phyloP scores from a whole-genome alignment of 2,113 vertebrate species.

The Dolichotis patagonum region DNA sequence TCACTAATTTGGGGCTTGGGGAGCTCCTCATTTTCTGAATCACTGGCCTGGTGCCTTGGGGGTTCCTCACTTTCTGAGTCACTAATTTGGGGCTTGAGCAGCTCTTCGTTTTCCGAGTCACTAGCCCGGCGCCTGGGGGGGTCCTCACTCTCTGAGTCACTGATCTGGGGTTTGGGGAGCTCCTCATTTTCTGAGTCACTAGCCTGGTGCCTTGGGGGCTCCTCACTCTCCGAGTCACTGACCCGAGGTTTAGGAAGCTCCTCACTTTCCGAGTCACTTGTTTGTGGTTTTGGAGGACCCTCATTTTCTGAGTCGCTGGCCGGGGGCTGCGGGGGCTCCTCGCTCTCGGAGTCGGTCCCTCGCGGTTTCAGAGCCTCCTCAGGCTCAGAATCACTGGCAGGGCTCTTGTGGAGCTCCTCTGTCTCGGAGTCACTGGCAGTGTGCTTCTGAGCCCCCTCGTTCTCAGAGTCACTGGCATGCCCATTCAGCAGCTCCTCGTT shows the following conservation, averaged over 20 bases:
- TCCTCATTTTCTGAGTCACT: slow-evolving; percentile 79
- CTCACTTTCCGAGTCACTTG: slow-evolving; percentile 79
- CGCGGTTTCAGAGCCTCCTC: slow-evolving; percentile 67
- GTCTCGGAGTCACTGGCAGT: slow-evolving; percentile 81
- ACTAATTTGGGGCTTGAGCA: slow-evolving; percentile 73
- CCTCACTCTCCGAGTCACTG: slow-evolving; percentile 83
- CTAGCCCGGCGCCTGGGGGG: slow-evolving; percentile 62
- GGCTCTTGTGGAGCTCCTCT: slow-evolving; percentile 75
- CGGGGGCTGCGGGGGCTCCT: slow-evolving; percentile 58
- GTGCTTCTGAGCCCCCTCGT: slow-evolving; percentile 72
- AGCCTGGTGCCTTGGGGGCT: slow-evolving; percentile 56
- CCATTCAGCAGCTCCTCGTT: slow-evolving; percentile 82
- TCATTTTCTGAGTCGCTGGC: slow-evolving; percentile 83
- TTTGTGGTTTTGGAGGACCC: slow-evolving; percentile 52
- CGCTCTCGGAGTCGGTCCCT: slow-evolving; percentile 83
- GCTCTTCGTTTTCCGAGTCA: slow-evolving; percentile 79
- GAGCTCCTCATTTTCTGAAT: slow-evolving; percentile 83
- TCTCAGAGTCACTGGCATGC: slow-evolving; percentile 83
- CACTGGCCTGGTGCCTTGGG: slow-evolving; percentile 76
- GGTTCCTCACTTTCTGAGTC: slow-evolving; percentile 85
- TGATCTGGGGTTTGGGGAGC: slow-evolving; percentile 71
- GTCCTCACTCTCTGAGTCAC: slow-evolving; percentile 82
- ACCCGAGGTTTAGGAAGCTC: slow-evolving; percentile 69
- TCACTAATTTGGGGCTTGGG: slow-evolving; percentile 82
- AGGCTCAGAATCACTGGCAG: slow-evolving; percentile 82